These are phyloP conservation scores for Parnassius mnemosyne DNA, from an alignment of 2,888 invertebrate species.

Conservation along the genomic window DNA sequence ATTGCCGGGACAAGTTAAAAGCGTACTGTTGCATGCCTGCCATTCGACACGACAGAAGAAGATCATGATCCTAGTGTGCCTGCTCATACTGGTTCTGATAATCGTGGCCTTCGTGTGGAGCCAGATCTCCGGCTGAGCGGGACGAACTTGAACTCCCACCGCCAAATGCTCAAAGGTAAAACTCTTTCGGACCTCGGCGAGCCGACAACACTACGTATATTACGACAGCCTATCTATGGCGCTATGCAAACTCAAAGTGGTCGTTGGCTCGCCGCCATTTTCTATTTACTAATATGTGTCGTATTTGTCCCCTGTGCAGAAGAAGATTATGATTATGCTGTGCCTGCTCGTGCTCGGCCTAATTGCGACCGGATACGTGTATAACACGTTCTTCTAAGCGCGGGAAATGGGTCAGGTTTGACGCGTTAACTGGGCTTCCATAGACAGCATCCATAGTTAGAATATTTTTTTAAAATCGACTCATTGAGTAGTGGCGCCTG, in stretches of 20 bases:
- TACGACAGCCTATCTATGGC: constrained; percentile 10
- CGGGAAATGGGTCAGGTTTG: constrained; percentile 73
- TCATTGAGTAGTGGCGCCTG: constrained; percentile 45
- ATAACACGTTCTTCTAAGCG: constrained; percentile 77
- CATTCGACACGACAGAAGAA: constrained; percentile 85
- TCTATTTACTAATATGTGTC: constrained; percentile 69
- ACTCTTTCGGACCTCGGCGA: constrained; percentile 42
- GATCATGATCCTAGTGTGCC: constrained; percentile 95
- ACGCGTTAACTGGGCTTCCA: constrained; percentile 54
- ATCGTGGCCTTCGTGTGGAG: constrained; percentile 86
- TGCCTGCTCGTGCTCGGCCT: constrained; percentile 91
- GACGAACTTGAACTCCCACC: constrained; percentile 42
- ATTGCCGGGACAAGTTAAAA: constrained; percentile 56
- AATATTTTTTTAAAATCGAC: constrained; percentile 40
- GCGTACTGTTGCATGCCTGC: constrained; percentile 73
- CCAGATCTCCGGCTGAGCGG: constrained; percentile 81
- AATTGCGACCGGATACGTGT: constrained; percentile 81
- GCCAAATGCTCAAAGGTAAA: constrained; percentile 73
- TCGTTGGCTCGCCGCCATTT: constrained; percentile 52
- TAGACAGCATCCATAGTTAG: constrained; percentile 60
- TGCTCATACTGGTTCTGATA: constrained; percentile 90
- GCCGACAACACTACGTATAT: constrained; percentile 29
- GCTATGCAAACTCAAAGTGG: constrained; percentile 13
- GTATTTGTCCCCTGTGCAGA: constrained; percentile 85
- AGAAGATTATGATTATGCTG: constrained; percentile 96